Base-by-base conservation (phyloP, 1,140 invertebrate genomes). In the Acromyrmex echinatior region DNA sequence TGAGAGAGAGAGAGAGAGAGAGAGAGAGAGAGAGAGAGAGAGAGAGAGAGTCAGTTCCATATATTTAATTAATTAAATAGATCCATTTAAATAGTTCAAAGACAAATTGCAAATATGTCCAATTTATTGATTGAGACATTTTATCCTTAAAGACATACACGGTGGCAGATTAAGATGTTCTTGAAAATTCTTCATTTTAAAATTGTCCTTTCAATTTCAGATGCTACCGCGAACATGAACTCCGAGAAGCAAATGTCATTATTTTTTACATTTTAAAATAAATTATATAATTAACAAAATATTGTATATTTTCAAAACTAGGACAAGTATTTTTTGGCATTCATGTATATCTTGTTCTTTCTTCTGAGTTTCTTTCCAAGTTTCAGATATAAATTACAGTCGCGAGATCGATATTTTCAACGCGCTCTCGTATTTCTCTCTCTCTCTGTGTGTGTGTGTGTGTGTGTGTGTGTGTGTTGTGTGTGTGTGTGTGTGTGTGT, bases 51-150 rank as follows among this genome's bases (percentile, higher is more conserved):
- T 12, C 49, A 39, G 60, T 89, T 45, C 28, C 49, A 60, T 71
- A 45, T 18, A 3, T n/a, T 68, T 90, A 90, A 89, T 70, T 70
- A 70, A 70, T 90, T 87, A 89, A 90, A 89, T 90, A 58, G 71
- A 62, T 31, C 63, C 28, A 62, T 89, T 89, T 87, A 78, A 89
- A 73, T 79, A 60, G 21, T 39, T 31, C 53, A 51, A 78, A 58
- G 49, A 73, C 68, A 25, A 21, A 21, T 62, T 74, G 68, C 39
- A 58, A 58, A 16, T 12, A n/a, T 16, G 18, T 81, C 16, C 21
- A 28, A 2, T 58, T 56, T 9, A 49, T 10, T 73, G 18, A 35
- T 49, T 16, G 21, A 18, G 14, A 10, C 53, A 71, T 10, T 70
- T 71, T 45, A 45, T 58, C 35, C 21, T 39, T 45, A 25, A 18